phyloP scores from a whole-genome alignment of 2,113 vertebrate species.

The Pluvialis apricaria region DNA sequence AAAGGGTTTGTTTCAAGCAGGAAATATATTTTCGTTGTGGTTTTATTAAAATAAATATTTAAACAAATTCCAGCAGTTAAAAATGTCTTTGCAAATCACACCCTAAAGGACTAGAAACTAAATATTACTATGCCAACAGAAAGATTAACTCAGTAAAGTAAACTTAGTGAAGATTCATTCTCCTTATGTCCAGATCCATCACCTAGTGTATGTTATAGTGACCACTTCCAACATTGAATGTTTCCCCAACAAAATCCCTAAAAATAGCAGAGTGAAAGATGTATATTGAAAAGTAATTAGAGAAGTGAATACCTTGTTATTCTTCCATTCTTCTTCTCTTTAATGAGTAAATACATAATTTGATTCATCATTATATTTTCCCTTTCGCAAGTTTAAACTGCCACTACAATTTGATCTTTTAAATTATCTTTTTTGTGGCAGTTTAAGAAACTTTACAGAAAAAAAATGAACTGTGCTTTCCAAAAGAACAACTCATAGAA shows the following conservation, averaged over 20 bases:
- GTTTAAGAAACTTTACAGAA: not conserved
- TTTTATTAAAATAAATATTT: constrained; percentile 46
- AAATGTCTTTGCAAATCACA: not conserved
- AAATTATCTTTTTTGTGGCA: not conserved
- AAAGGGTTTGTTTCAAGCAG: constrained; percentile 20
- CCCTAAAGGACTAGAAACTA: not conserved
- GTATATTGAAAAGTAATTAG: not conserved
- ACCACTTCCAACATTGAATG: not conserved
- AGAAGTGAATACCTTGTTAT: not conserved
- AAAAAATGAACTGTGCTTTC: not conserved
- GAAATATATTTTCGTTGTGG: constrained; percentile 31
- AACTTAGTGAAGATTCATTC: not conserved
- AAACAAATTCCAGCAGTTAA: constrained; percentile 14
- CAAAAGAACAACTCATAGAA: not conserved
- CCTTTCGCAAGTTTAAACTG: not conserved
- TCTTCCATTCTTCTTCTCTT: not conserved
- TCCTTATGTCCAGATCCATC: not conserved
- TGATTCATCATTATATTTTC: not conserved
- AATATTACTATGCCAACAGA: not conserved
- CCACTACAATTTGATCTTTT: not conserved
- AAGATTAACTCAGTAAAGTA: not conserved
- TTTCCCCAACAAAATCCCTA: not conserved
- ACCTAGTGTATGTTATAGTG: not conserved
- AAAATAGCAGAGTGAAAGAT: not conserved
- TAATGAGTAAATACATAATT: not conserved